A percentile compares a stretch with the other conserved stretches of the same genome.
Evolutionary conservation across 2,113 vertebrate species (phyloP).

Genomic region (Poecile atricapillus): DNA sequence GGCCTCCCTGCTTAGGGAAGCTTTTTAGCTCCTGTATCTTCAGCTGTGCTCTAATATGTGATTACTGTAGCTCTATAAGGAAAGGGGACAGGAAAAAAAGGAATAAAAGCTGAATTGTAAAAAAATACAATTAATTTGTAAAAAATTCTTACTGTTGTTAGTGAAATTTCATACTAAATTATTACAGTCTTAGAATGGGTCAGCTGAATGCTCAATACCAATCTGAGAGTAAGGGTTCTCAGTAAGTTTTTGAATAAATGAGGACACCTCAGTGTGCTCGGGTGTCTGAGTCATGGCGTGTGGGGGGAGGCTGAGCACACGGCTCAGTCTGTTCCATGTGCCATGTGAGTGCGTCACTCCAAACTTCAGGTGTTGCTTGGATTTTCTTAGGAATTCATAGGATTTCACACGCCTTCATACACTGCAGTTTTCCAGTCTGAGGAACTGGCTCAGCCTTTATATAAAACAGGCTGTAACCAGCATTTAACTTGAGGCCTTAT

Average conservation of each 20-base stretch:
- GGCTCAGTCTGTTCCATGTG: neutral
- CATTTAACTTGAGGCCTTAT: neutral
- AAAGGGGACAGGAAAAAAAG: rapidly evolving
- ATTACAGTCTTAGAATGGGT: conserved; percentile 24
- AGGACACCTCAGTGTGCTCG: neutral
- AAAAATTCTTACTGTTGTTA: neutral
- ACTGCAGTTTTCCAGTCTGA: neutral
- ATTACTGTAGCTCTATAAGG: neutral
- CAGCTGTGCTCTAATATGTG: neutral
- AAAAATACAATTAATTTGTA: too few species aligned
- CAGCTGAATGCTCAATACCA: neutral
- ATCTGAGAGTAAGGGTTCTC: neutral
- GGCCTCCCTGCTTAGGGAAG: neutral
- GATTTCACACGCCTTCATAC: neutral
- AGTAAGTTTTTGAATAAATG: neutral
- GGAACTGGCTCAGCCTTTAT: neutral
- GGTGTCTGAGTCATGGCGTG: neutral
- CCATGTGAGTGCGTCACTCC: rapidly evolving
- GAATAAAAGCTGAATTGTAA: neutral
- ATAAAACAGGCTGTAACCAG: neutral
- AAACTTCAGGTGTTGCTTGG: neutral
- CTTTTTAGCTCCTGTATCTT: neutral
- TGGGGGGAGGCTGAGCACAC: neutral
- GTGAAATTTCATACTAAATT: conserved; percentile 55
- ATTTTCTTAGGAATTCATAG: neutral